phyloP scores from a whole-genome alignment of 2,113 vertebrate genomes.

The Varanus komodoensis region DNA sequence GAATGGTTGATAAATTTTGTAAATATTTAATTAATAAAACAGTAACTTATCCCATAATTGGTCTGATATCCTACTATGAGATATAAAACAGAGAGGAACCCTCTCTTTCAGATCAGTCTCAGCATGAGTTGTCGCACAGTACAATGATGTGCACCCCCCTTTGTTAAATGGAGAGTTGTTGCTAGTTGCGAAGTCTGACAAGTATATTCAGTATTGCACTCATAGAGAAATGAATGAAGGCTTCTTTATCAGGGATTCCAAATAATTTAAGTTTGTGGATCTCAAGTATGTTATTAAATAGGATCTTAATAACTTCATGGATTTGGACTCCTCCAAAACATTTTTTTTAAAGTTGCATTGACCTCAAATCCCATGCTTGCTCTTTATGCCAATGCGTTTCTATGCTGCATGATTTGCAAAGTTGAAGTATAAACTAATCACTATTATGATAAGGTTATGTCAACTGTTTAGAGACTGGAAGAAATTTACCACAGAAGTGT shows the following conservation, averaged over 20 bases:
- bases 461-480: too few relatives aligned
- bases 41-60: background rate
- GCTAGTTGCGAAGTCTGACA: background rate
- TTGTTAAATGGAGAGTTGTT: too few relatives aligned
- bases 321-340: background rate
- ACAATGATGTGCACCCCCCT: too few relatives aligned
- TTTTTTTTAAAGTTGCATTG: background rate
- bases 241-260: background rate
- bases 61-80: background rate
- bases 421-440: too few relatives aligned
- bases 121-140: background rate
- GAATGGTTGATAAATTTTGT: too few relatives aligned
- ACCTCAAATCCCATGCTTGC: background rate
- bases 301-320: background rate
- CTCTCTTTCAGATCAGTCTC: background rate
- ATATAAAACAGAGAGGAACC: background rate
- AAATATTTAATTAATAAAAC: too few relatives aligned
- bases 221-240: background rate
- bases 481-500: too few relatives aligned
- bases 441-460: too few relatives aligned
- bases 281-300: background rate
- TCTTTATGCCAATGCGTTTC: background rate
- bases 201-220: background rate
- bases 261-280: background rate
- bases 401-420: background rate